Evolutionary conservation across 2,888 invertebrate species (phyloP).

Genomic region (Agrochola lota): DNA sequence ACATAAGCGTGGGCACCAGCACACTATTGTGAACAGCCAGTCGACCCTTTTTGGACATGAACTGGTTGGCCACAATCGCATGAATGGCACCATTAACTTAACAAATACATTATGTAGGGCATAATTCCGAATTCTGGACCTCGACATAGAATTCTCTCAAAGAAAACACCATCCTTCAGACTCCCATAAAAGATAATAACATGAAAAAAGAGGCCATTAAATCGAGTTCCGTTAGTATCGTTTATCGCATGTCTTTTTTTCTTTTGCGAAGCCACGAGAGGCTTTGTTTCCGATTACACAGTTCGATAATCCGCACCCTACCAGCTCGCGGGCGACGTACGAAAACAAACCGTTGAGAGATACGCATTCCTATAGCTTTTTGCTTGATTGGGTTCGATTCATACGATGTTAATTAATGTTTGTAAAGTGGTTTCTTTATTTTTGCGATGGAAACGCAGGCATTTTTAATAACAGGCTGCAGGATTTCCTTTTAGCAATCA

Average conservation of each 20-base stretch:
- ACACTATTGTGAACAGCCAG: too few relatives aligned
- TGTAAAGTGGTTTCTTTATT: background rate
- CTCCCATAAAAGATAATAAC: conserved; percentile 28
- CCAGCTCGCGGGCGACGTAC: conserved; percentile 5
- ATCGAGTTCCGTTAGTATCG: conserved; percentile 39
- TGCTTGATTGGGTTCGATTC: conserved; percentile 32
- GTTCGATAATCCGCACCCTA: conserved; percentile 53
- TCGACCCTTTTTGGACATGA: too few relatives aligned
- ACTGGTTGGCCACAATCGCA: too few relatives aligned
- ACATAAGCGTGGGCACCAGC: too few relatives aligned
- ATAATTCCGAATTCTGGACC: background rate
- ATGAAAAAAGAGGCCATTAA: conserved; percentile 19
- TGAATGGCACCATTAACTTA: too few relatives aligned
- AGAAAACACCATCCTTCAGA: background rate
- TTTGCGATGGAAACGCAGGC: background rate
- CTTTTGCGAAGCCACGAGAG: conserved; percentile 40
- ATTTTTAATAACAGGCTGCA: background rate
- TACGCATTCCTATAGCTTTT: conserved; percentile 23
- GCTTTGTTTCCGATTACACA: conserved; percentile 62
- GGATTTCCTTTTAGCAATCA: background rate
- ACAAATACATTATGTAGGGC: background rate
- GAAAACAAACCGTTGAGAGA: conserved; percentile 40
- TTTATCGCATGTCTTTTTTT: conserved; percentile 51
- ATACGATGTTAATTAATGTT: conserved; percentile 42
- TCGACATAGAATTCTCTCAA: background rate